Conservation (phyloP, 2,797 vertebrate genomes). For the Anabacerthia variegaticeps region DNA sequence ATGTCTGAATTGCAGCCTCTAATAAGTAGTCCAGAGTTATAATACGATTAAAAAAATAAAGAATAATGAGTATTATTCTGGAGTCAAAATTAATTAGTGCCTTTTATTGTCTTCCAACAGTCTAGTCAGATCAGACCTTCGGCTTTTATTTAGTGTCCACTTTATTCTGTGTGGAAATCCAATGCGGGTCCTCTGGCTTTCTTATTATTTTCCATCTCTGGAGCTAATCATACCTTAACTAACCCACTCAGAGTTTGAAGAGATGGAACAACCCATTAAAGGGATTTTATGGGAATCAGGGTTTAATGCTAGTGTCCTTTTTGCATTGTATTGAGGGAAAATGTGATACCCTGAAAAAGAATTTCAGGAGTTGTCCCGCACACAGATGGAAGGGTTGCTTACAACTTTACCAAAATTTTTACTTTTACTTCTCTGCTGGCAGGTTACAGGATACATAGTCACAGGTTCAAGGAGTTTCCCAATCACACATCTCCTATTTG, state of each 20-base stretch:
- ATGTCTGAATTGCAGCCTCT: neutral
- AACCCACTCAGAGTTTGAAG: neutral
- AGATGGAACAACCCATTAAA: neutral
- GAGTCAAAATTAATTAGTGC: neutral
- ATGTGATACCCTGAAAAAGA: neutral
- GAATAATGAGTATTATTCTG: neutral
- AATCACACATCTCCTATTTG: neutral
- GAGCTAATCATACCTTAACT: neutral
- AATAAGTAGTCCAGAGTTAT: neutral
- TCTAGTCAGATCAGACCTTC: neutral
- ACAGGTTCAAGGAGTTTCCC: neutral
- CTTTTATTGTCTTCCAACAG: neutral
- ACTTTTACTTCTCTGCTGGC: neutral
- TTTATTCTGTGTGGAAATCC: neutral
- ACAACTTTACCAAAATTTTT: neutral
- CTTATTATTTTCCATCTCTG: neutral
- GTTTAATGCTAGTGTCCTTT: neutral
- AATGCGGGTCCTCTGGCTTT: neutral
- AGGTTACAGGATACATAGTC: neutral
- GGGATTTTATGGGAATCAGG: neutral
- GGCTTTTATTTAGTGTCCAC: neutral
- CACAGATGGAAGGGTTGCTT: neutral
- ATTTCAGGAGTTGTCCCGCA: neutral
- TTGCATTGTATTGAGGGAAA: neutral
- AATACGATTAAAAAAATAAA: neutral